Percentiles rank a stretch among this genome's conserved stretches.
These are phyloP conservation scores for Sebastes baramenuke DNA, from an alignment of 2,797 vertebrate species.

Conservation along the genomic window DNA sequence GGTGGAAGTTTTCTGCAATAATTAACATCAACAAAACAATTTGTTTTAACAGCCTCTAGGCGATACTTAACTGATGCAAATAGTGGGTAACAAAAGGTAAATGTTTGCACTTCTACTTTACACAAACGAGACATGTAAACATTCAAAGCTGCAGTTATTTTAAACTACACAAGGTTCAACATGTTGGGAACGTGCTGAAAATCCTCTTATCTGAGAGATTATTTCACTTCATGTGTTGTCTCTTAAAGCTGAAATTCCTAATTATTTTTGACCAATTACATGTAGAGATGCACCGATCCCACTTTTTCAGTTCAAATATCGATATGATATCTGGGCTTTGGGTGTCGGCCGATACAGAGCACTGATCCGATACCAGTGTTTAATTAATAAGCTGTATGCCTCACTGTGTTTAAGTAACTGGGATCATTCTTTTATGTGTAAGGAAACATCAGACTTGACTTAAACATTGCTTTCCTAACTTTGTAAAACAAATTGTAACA, in stretches of 20 bases:
- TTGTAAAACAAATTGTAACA: too few species aligned
- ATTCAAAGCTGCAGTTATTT: background rate
- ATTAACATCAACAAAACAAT: background rate
- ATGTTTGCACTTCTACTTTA: background rate
- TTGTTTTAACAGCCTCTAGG: background rate
- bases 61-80: background rate
- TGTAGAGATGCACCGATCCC: background rate
- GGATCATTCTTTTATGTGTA: too few species aligned
- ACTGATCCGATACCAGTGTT: too few species aligned
- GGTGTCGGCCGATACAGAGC: too few species aligned
- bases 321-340: too few species aligned
- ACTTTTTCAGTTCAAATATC: too few species aligned
- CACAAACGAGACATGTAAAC: background rate
- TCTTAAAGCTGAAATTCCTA: background rate
- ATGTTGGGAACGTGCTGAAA: background rate
- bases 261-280: background rate
- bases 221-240: background rate
- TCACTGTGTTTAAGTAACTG: accelerated
- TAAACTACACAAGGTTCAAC: background rate
- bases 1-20: background rate
- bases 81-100: background rate
- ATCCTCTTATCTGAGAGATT: background rate
- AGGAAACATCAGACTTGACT: too few species aligned
- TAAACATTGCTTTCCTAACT: too few species aligned
- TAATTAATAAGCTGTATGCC: too few species aligned